These are phyloP conservation scores for Colletes collaris DNA, from an alignment of 2,888 invertebrate genomes.

Conservation along the genomic window DNA sequence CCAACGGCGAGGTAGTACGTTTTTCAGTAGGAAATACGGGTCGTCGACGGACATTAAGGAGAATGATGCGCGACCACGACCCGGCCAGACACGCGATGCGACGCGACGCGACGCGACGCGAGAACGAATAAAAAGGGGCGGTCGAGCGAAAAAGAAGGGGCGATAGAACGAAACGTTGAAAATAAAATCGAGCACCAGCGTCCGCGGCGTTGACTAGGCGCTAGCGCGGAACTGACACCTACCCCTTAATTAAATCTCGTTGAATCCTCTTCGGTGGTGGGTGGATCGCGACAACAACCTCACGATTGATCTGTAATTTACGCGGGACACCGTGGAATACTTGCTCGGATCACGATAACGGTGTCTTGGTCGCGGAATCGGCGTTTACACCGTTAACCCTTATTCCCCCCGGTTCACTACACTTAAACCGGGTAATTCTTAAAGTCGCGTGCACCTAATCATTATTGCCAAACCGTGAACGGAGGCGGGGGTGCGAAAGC, in stretches of 20 bases:
- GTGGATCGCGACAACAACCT: slow-evolving; percentile 28
- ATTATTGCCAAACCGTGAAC: slow-evolving; percentile 50
- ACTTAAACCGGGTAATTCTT: slow-evolving; percentile 62
- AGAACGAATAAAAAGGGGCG: slow-evolving; percentile 22
- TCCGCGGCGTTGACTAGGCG: neutral
- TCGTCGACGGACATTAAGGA: slow-evolving; percentile 66
- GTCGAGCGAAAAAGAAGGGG: neutral
- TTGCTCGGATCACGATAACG: slow-evolving; percentile 37
- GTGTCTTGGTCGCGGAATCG: slow-evolving; percentile 37
- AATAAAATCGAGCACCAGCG: slow-evolving; percentile 13
- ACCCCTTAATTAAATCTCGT: slow-evolving; percentile 63
- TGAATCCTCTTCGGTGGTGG: slow-evolving; percentile 25
- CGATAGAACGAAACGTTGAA: neutral
- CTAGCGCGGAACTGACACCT: slow-evolving; percentile 31
- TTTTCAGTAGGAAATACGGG: slow-evolving; percentile 69
- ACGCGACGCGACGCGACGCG: slow-evolving; percentile 44
- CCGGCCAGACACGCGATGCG: slow-evolving; percentile 54
- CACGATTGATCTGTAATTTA: slow-evolving; percentile 49
- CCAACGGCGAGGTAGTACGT: slow-evolving; percentile 42
- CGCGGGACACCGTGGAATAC: slow-evolving; percentile 26
- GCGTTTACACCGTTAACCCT: slow-evolving; percentile 41
- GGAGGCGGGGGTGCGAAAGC: slow-evolving; percentile 10
- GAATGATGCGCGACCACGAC: slow-evolving; percentile 65
- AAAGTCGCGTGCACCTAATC: slow-evolving; percentile 70
- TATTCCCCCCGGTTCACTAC: slow-evolving; percentile 40